phyloP scores from a whole-genome alignment of 2,888 invertebrate species.

The Meliscaeva auricollis region DNA sequence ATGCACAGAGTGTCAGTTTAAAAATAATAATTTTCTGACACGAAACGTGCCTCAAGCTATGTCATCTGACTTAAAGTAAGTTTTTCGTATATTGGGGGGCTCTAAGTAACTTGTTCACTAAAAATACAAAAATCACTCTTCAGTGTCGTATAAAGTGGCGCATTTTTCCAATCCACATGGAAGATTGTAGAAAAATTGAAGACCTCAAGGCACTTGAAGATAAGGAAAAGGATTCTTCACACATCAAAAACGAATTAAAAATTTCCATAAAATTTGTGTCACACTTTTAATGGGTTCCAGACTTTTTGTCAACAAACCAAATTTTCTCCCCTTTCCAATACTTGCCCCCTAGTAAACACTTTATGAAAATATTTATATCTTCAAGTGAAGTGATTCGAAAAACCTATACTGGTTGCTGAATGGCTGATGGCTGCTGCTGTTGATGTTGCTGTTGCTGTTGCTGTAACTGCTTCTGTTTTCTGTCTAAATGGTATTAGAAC shows the following conservation, averaged over 20 bases:
- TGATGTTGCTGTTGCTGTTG: background rate
- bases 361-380: conserved; percentile 3
- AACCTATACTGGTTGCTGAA: conserved; percentile 17
- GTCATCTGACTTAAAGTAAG: conserved; percentile 30
- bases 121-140: background rate
- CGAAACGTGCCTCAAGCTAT: conserved; percentile 48
- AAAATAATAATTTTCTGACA: conserved; percentile 68
- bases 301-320: too few relatives aligned
- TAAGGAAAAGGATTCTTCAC: too few relatives aligned
- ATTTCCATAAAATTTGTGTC: background rate
- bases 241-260: background rate
- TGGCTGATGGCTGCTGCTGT: background rate
- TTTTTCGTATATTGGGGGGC: background rate
- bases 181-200: background rate
- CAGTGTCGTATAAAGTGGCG: conserved; percentile 9
- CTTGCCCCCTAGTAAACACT: background rate
- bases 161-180: background rate
- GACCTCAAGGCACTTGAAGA: background rate
- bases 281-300: conserved; percentile 24
- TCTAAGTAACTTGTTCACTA: conserved; percentile 22
- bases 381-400: conserved; percentile 11
- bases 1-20: conserved; percentile 70
- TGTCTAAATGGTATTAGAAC: conserved; percentile 67
- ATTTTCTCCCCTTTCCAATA: conserved; percentile 1
- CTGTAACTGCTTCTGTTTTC: conserved; percentile 50